These are phyloP conservation scores for Gryllus bimaculatus DNA, from an alignment of 1,140 invertebrate genomes.

Conservation along the genomic window DNA sequence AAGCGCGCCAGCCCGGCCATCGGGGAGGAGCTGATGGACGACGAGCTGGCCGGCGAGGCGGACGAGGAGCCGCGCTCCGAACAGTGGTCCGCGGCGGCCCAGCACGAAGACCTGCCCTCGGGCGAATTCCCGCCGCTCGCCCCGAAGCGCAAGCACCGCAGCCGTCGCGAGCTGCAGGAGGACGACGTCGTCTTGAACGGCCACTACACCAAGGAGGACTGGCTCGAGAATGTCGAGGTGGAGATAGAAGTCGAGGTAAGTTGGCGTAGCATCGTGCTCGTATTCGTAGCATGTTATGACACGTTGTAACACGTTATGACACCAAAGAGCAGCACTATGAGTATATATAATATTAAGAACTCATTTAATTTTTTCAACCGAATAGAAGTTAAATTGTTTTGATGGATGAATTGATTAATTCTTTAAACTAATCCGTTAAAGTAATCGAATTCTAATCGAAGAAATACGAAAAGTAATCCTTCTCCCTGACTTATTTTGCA, in stretches of 20 bases:
- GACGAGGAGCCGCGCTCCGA: conserved; percentile 6
- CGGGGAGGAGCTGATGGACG: neutral
- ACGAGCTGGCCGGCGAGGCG: neutral
- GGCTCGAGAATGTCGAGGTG: conserved; percentile 21
- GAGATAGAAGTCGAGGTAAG: conserved; percentile 13
- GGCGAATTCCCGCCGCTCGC: conserved; percentile 26
- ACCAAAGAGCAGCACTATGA: too few species aligned
- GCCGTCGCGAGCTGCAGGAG: conserved; percentile 32
- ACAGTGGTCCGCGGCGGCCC: conserved; percentile 2
- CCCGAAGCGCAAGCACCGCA: conserved; percentile 31
- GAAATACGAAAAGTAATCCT: too few species aligned
- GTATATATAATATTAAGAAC: too few species aligned
- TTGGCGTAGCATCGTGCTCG: conserved; percentile 2
- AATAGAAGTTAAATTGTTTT: too few species aligned
- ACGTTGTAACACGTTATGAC: too few species aligned
- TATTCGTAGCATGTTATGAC: too few species aligned
- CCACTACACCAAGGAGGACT: conserved; percentile 23
- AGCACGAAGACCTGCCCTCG: neutral
- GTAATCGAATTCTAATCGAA: too few species aligned
- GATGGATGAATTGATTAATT: too few species aligned
- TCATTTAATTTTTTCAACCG: too few species aligned
- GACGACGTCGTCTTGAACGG: conserved; percentile 24
- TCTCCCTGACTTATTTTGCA: neutral
- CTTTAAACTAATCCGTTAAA: too few species aligned
- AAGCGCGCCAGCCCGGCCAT: conserved; percentile 27